Evolutionary conservation across 2,113 vertebrate species (phyloP).

Genomic region (Mormoops blainvillei): DNA sequence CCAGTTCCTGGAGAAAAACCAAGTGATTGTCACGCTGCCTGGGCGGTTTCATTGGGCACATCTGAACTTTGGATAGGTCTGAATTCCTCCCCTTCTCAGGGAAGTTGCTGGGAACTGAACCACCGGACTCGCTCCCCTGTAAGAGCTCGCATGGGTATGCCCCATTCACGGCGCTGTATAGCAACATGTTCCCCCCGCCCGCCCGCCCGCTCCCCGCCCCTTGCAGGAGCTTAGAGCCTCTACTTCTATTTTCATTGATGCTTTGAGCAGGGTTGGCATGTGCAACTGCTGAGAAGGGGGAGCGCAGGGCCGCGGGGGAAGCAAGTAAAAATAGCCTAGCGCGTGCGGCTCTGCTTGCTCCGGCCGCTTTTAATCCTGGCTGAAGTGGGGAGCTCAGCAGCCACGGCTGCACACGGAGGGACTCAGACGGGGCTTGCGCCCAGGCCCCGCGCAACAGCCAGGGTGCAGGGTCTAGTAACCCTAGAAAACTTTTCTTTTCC

Average conservation of each 20-base stretch:
- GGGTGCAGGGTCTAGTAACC: not conserved
- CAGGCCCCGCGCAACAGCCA: not conserved
- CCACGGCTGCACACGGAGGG: not conserved
- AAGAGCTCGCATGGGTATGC: not conserved
- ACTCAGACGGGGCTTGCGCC: not conserved
- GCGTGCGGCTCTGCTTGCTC: constrained; percentile 27
- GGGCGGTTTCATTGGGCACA: not conserved
- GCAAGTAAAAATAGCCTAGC: constrained; percentile 72
- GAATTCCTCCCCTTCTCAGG: not conserved
- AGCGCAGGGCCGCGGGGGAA: constrained; percentile 37
- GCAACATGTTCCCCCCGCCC: not conserved
- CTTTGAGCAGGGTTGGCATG: constrained; percentile 64
- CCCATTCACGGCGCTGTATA: not conserved
- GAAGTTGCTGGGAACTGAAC: not conserved
- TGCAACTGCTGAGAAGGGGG: constrained; percentile 53
- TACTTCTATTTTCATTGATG: constrained; percentile 72
- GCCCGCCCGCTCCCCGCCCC: too few species aligned
- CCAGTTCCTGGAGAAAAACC: constrained; percentile 55
- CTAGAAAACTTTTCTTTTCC: constrained; percentile 29
- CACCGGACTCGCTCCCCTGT: not conserved
- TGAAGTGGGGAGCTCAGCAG: not conserved
- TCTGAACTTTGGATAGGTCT: constrained; percentile 16
- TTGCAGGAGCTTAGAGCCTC: not conserved
- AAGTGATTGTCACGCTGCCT: constrained; percentile 36
- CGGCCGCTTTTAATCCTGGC: constrained; percentile 47